phyloP scores from a whole-genome alignment of 2,888 invertebrate species.

The Halictus quadricinctus region DNA sequence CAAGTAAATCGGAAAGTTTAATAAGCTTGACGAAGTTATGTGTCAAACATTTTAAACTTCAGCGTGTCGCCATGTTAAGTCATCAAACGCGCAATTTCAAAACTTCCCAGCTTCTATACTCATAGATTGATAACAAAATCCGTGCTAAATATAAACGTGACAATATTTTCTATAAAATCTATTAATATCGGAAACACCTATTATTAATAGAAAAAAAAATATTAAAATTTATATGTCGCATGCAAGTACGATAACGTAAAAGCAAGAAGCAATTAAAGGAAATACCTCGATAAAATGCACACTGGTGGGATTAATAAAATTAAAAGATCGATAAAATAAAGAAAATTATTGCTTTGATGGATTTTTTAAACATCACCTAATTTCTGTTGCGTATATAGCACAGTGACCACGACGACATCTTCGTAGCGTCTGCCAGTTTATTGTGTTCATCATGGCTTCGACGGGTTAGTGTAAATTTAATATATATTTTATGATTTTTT shows the following conservation, averaged over 20 bases:
- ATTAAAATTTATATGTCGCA: neutral
- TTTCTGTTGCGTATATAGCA: conserved; percentile 19
- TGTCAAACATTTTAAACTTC: conserved; percentile 21
- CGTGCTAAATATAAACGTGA: no score
- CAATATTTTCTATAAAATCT: neutral
- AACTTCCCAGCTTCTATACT: neutral
- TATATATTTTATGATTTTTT: conserved; percentile 44
- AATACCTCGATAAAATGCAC: conserved; percentile 1
- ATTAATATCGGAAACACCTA: neutral
- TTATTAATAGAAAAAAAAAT: neutral
- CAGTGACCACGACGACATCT: conserved; percentile 69
- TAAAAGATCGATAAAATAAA: neutral
- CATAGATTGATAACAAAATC: neutral
- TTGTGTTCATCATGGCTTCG: conserved; percentile 80
- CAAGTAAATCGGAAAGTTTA: neutral
- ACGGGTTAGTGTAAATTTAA: conserved; percentile 75
- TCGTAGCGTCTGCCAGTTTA: conserved; percentile 71
- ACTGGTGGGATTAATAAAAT: neutral
- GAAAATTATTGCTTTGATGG: neutral
- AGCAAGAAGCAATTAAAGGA: neutral
- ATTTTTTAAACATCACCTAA: neutral
- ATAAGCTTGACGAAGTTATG: neutral
- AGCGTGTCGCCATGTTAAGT: conserved; percentile 32
- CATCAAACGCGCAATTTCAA: conserved; percentile 45
- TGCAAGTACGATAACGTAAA: neutral